Base-by-base conservation (phyloP, 1,140 invertebrate genomes). In the Lineus longissimus region DNA sequence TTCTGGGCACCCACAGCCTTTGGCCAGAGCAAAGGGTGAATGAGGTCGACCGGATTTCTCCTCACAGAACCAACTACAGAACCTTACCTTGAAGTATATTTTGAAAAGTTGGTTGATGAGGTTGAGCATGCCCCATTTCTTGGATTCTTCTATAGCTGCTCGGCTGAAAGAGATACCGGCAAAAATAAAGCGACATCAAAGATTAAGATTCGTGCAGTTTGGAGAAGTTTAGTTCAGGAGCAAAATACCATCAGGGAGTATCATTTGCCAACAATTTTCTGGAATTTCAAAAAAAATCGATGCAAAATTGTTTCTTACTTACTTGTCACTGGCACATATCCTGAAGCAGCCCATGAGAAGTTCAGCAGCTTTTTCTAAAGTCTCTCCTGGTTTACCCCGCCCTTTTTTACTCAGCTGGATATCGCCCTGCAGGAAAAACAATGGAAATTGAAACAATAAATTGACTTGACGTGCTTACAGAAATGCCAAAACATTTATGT, bases 21-120 rank as follows among this genome's bases (percentile, higher is more conserved):
- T n/a, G n/a, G n/a, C n/a, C n/a, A n/a, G n/a, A n/a, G n/a, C n/a
- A n/a, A n/a, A n/a, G n/a, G n/a, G n/a, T n/a, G n/a, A n/a, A n/a
- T n/a, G n/a, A n/a, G n/a, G n/a, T n/a, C n/a, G n/a, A n/a, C n/a
- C n/a, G n/a, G n/a, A n/a, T n/a, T n/a, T n/a, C n/a, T n/a, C n/a
- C n/a, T n/a, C n/a, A n/a, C n/a, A n/a, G n/a, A n/a, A n/a, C n/a
- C n/a, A n/a, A n/a, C n/a, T n/a, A n/a, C n/a, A n/a, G n/a, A n/a
- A n/a, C n/a, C 55, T 59, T 64, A 97, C 97, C 68, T 90, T 87
- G 76, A 98, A 98, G 80, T 98, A 99, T 2, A 99, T 92, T 85
- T 98, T 98, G 62, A 98, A 91, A 13, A 99, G 84, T 79, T 99
- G 95, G 84, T 98, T 98, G 0, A 97, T 93, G 43, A 99, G 82